A percentile compares a stretch with the other conserved stretches of the same genome.
These are phyloP conservation scores for Otolemur crassicaudatus DNA, from an alignment of 2,797 vertebrate species.

Conservation along the genomic window DNA sequence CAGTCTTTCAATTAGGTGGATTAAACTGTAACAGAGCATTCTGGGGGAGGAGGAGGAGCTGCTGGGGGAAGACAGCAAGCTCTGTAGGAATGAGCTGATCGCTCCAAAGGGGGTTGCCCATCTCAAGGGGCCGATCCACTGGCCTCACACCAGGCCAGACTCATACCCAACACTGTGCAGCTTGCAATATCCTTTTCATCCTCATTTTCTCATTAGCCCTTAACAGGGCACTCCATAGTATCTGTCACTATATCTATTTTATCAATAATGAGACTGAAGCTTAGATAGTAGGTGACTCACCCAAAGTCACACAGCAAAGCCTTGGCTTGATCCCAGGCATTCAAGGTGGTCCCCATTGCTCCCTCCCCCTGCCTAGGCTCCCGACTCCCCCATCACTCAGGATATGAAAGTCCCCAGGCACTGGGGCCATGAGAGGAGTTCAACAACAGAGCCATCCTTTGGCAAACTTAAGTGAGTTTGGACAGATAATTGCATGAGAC, in stretches of 20 bases:
- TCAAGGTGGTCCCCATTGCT: background rate
- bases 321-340: background rate
- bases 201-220: background rate
- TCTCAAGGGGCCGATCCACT: background rate
- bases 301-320: background rate
- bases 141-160: background rate
- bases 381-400: background rate
- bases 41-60: background rate
- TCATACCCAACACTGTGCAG: background rate
- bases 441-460: background rate
- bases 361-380: background rate
- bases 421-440: background rate
- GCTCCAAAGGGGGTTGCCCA: background rate
- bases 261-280: background rate
- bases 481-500: background rate
- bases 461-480: background rate
- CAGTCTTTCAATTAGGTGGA: conserved; percentile 66
- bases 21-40: conserved; percentile 51
- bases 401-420: background rate
- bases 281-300: background rate
- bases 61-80: background rate
- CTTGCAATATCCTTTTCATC: background rate
- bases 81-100: background rate
- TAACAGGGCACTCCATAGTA: background rate
- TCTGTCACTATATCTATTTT: background rate